These are phyloP conservation scores for human DNA, from an alignment of 2,113 vertebrate genomes.

Conservation along the genomic window GRCh38 chrX:30158501-30159000, in stretches of 20 bases:
- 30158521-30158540: neutral
- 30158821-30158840: neutral
- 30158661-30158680: neutral
- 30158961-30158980: neutral
- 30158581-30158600: neutral
- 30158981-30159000: neutral
- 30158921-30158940: neutral
- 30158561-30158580: neutral
- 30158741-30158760: neutral
- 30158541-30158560: neutral
- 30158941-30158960: neutral
- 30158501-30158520: neutral
- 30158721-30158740: neutral
- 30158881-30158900: constrained; percentile 17
- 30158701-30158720: neutral
- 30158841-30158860: neutral
- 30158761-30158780: neutral
- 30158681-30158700: neutral
- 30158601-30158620: neutral
- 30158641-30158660: neutral
- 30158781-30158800: neutral
- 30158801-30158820: neutral
- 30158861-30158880: neutral
- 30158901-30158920: neutral
- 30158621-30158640: neutral